Base-by-base conservation (phyloP, 2,113 vertebrate species). In the Tylochromis polylepis region DNA sequence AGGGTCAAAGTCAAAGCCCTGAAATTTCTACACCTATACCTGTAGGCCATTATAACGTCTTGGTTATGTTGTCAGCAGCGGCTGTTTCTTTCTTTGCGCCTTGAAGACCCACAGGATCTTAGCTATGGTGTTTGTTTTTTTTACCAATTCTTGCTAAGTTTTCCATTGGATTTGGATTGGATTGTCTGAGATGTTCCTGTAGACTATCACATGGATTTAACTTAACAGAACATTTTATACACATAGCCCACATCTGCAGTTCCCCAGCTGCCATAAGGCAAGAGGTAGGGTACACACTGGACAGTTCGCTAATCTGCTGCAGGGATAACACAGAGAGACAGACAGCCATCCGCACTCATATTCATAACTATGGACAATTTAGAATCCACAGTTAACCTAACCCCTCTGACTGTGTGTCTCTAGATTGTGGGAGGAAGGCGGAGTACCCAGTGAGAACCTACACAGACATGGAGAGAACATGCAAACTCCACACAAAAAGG, bases 331-430 rank as follows among this genome's bases (percentile, higher is more conserved):
- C 31, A 0, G 18, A 65, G 59, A 62, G 31, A 1, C 18, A 62
- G 60, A 65, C 34, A 67, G 38, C 0, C 60, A 67, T 67, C 60
- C 14, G 6, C 20, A 67, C 60, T 67, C 60, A 38, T 14, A 22
- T 38, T 67, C 4, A 67, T 67, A 22, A 22, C 20, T 14, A 65
- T 2, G 0, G 18, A 12, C 59, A 36, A 62, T 12, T 62, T 62
- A 62, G 31, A 62, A 36, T n/a, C 59, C 59, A n/a, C 59, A 36
- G 31, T 62, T 62, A 62, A 62, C 31, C 59, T 62, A 62, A 62
- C 31, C 31, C 18, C 60, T 36, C 60, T 65, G 60, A 4, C 59
- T 62, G 5, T 5, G 18, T 62, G 59, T 62, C 59, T 36, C 31
- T 1, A 62, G 31, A 36, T 62, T 20, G 59, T 36, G 59, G 59